Percentiles rank a stretch among this genome's conserved stretches.
Evolutionary conservation across 1,140 invertebrate species (phyloP).

Genomic region (Brachionus calyciflorus): DNA sequence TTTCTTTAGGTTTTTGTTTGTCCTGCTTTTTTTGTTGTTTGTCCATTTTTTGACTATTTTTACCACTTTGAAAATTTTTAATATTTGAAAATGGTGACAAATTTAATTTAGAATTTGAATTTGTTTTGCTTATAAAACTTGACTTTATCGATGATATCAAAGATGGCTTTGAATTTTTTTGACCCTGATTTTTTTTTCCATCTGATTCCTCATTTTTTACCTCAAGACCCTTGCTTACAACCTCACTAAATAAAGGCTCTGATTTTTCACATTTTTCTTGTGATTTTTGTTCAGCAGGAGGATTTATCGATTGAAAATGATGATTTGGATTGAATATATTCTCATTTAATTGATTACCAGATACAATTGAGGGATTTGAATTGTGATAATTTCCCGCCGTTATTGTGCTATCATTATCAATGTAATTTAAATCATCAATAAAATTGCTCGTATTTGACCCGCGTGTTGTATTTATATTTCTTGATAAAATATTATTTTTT

Average conservation of each 20-base stretch:
- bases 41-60: slow-evolving; percentile 27
- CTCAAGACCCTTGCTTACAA: neutral
- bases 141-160: slow-evolving; percentile 21
- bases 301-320: neutral
- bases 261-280: neutral
- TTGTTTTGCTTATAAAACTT: slow-evolving; percentile 30
- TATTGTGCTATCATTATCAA: slow-evolving; percentile 16
- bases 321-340: slow-evolving; percentile 21
- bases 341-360: neutral
- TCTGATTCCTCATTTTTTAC: neutral
- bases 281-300: neutral
- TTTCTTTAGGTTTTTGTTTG: slow-evolving; percentile 14
- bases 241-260: slow-evolving; percentile 25
- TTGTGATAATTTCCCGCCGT: neutral
- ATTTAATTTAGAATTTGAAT: slow-evolving; percentile 29
- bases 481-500: neutral
- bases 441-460: neutral
- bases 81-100: slow-evolving; percentile 25
- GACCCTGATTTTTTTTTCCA: neutral
- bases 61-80: neutral
- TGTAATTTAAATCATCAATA: neutral
- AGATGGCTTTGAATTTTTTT: slow-evolving; percentile 23
- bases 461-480: slow-evolving; percentile 2
- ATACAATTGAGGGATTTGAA: neutral
- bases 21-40: slow-evolving; percentile 31